phyloP scores from a whole-genome alignment of 2,888 invertebrate genomes.

The Clistopyga incitator region DNA sequence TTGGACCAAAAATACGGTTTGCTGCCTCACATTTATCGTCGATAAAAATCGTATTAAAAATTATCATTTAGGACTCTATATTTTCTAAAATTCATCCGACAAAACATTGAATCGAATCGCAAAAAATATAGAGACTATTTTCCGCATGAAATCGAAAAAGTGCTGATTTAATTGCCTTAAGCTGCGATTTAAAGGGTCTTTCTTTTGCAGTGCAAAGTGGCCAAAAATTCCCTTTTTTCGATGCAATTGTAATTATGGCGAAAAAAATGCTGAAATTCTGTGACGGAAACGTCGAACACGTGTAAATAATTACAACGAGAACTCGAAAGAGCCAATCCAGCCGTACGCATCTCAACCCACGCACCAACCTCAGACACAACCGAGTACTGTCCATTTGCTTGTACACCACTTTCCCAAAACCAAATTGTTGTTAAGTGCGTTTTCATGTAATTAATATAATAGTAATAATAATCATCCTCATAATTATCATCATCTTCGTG shows the following conservation, averaged over 20 bases:
- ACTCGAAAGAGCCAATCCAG: conserved; percentile 68
- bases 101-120: too few species aligned
- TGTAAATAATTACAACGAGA: conserved; percentile 53
- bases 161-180: too few species aligned
- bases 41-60: too few species aligned
- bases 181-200: too few species aligned
- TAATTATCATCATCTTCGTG: conserved; percentile 26
- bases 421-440: conserved; percentile 58
- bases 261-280: conserved; percentile 44
- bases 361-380: conserved; percentile 78
- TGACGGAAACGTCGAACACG: conserved; percentile 10
- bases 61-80: too few species aligned
- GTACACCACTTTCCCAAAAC: conserved; percentile 77
- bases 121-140: too few species aligned
- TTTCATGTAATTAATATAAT: not conserved
- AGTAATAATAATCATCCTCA: conserved; percentile 12
- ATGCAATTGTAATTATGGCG: not conserved
- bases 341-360: conserved; percentile 76
- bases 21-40: too few species aligned
- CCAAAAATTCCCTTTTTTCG: not conserved
- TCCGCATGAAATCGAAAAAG: too few species aligned
- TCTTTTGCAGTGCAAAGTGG: too few species aligned
- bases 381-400: conserved; percentile 81
- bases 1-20: too few species aligned
- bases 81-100: too few species aligned